Evolutionary conservation across 2,797 vertebrate species (phyloP).

Genomic region (Pangasius djambal): DNA sequence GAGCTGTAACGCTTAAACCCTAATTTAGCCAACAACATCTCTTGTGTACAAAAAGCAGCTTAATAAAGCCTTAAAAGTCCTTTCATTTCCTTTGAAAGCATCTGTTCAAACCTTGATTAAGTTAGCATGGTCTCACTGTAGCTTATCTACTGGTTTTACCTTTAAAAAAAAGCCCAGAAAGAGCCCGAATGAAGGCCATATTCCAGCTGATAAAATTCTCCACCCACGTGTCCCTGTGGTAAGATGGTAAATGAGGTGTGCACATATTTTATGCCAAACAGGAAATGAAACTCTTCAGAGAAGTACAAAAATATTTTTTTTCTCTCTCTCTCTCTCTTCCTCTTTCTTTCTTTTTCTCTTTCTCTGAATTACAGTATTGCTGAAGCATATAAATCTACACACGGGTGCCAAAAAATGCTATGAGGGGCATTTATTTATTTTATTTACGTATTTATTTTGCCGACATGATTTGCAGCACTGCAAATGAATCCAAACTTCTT

Average conservation of each 20-base stretch:
- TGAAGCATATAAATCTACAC: background rate
- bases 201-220: background rate
- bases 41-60: background rate
- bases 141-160: background rate
- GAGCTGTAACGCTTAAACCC: background rate
- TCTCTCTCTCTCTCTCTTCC: background rate
- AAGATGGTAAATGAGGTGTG: slow-evolving; percentile 13
- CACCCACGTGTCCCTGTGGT: slow-evolving; percentile 5
- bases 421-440: background rate
- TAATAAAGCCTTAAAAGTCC: background rate
- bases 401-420: background rate
- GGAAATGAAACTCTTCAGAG: background rate
- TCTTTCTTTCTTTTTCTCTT: background rate
- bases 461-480: background rate
- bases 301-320: background rate
- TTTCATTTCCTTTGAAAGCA: slow-evolving; percentile 2
- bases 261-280: slow-evolving; percentile 3
- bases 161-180: background rate
- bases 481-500: background rate
- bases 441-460: background rate
- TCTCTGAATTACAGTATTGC: background rate
- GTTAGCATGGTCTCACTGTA: background rate
- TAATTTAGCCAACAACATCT: background rate
- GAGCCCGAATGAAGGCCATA: background rate
- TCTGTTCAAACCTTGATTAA: background rate